Evolutionary conservation across 2,888 invertebrate species (phyloP).

Genomic region (Synergus japonicus): DNA sequence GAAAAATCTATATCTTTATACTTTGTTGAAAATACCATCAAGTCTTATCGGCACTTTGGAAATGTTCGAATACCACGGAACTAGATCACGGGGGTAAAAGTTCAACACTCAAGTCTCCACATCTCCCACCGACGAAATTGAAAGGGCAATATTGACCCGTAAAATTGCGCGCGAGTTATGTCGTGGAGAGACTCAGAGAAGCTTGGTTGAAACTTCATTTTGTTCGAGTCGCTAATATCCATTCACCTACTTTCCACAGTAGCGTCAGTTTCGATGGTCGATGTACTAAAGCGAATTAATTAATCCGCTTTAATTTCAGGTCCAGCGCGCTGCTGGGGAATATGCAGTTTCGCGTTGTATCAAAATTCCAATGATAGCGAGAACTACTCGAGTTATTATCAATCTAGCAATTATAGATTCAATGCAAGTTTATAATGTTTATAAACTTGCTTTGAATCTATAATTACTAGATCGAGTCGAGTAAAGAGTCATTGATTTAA

Average conservation of each 20-base stretch:
- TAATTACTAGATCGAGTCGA: too few species aligned
- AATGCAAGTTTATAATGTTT: not conserved
- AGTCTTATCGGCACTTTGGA: not conserved
- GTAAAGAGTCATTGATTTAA: too few species aligned
- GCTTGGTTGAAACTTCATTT: not conserved
- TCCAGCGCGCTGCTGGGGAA: not conserved
- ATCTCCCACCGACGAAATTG: slow-evolving; percentile 45
- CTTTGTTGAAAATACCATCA: not conserved
- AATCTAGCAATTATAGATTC: too few species aligned
- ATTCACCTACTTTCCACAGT: not conserved
- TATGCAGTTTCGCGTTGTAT: not conserved
- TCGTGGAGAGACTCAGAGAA: slow-evolving; percentile 2
- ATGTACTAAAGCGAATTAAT: not conserved
- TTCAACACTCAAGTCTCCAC: slow-evolving; percentile 23
- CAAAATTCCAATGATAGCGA: not conserved
- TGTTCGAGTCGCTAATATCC: slow-evolving; percentile 2
- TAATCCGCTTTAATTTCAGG: not conserved
- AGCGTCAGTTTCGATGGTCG: not conserved
- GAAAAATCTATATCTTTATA: not conserved
- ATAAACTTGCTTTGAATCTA: not conserved
- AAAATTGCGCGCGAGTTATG: slow-evolving; percentile 52
- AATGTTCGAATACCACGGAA: slow-evolving; percentile 19
- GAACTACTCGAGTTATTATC: not conserved
- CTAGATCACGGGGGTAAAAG: slow-evolving; percentile 44
- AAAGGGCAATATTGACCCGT: slow-evolving; percentile 57